Evolutionary conservation across 2,888 invertebrate species (phyloP), one percentile per base, ranked within the genome.

Genomic region (Anodontia alba): DNA sequence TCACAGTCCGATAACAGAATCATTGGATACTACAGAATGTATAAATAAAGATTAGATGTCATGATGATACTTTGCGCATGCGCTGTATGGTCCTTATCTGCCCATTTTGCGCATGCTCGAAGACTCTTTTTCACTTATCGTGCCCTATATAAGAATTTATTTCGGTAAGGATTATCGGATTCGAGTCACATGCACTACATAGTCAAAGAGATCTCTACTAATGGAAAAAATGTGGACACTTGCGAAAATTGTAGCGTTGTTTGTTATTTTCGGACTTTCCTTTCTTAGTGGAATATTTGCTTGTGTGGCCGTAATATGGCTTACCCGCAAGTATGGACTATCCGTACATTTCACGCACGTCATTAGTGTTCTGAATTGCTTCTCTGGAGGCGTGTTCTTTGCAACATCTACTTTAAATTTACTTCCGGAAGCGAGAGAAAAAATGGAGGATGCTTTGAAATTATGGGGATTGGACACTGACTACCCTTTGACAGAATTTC

Each of bases 321-420:
- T 87, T 8, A 79, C 74, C 7, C 66, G 49, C 23, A 83, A 73
- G 49, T 70, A 74, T 8, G 78, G 77, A 17, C 67, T 67, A 12
- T 75, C 81, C 1, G 26, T 38, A 0, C 74, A 57, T 23, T 74
- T 84, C 1, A 71, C 81, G 43, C 73, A 79, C 8, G 77, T 77
- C 0, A 73, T 90, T 1, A 75, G 83, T 46, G 42, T 87, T 46
- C 70, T 92, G 54, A 90, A 89, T 81, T 94, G 94, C 78, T 87
- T 94, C 67, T 91, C 93, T 26, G 94, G 94, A 15, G 95, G 95
- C 3, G 93, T 95, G 12, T 95, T 95, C 81, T 88, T 95, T 15
- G 94, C 93, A 0, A 93, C 94, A 72, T 94, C 93, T 74, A 90
- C 95, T 49, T 86, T 95, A 2, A 92, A 93, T 69, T 87, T 95